These are phyloP conservation scores for Monodelphis domestica DNA, from an alignment of 2,797 vertebrate genomes.

Conservation along the genomic window DNA sequence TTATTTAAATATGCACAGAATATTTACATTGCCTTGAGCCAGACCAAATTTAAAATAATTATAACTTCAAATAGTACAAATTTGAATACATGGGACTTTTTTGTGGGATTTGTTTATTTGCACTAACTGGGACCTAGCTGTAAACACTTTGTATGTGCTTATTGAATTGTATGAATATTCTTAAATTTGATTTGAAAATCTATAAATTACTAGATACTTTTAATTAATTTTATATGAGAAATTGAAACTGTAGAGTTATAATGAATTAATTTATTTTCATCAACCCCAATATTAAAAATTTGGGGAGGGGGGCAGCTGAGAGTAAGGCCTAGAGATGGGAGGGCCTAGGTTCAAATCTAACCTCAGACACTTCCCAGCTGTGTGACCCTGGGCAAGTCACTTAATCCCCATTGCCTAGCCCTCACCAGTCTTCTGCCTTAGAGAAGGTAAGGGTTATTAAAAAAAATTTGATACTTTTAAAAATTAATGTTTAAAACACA, in stretches of 20 bases:
- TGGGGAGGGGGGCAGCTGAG: no score
- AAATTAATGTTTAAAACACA: conserved; percentile 35
- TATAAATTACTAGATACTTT: not conserved
- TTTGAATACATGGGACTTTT: not conserved
- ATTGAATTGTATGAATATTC: not conserved
- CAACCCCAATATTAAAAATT: not conserved
- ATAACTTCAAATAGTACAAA: not conserved
- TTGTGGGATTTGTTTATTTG: not conserved
- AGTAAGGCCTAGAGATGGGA: no score
- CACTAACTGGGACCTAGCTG: not conserved
- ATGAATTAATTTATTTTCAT: conserved; percentile 34
- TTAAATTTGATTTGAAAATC: conserved; percentile 10
- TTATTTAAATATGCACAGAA: not conserved
- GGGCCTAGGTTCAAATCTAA: no score
- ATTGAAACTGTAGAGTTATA: not conserved
- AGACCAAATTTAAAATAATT: not conserved
- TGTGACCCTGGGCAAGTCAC: no score
- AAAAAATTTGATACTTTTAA: not conserved
- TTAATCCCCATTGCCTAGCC: no score
- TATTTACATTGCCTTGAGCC: not conserved
- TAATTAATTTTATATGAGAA: conserved; percentile 14
- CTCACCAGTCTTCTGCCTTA: no score
- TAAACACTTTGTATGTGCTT: not conserved
- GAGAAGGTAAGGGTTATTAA: no score
- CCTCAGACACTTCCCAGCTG: no score